Percentiles rank a stretch among this genome's conserved stretches.
Conservation (phyloP, 2,797 vertebrate genomes). For the Vipera ursinii region DNA sequence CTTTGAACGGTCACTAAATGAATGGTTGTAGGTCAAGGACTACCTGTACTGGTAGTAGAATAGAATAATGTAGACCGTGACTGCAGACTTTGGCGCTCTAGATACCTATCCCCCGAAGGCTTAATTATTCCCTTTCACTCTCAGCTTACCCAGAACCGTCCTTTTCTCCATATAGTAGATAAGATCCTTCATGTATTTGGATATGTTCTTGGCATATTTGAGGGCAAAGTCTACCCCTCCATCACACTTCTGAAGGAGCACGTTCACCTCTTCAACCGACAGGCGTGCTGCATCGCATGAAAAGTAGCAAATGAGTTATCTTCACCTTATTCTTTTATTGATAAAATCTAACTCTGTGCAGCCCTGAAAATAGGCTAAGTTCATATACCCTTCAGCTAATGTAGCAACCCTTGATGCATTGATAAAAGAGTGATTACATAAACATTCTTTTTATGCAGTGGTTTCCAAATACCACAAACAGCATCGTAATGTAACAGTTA, state of each 20-base stretch:
- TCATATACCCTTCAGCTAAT: background rate
- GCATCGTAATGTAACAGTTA: background rate
- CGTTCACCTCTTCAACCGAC: slow-evolving; percentile 81
- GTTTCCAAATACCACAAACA: background rate
- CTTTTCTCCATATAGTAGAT: slow-evolving; percentile 89
- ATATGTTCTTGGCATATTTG: slow-evolving; percentile 87
- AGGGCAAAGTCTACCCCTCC: slow-evolving; percentile 89
- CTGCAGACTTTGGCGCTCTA: background rate
- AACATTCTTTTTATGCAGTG: background rate
- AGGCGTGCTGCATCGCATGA: slow-evolving; percentile 47
- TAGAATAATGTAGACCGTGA: too few relatives aligned
- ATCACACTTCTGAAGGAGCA: slow-evolving; percentile 89
- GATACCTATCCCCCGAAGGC: background rate
- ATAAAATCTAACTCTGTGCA: background rate
- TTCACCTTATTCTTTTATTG: background rate
- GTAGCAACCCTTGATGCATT: background rate
- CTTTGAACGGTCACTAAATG: too few relatives aligned
- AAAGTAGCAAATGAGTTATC: background rate
- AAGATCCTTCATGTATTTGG: slow-evolving; percentile 97
- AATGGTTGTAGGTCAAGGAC: too few relatives aligned
- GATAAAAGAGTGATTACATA: background rate
- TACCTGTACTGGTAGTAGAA: too few relatives aligned
- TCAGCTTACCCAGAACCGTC: slow-evolving; percentile 78
- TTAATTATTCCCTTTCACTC: rapidly evolving
- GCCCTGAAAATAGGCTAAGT: background rate